These are phyloP conservation scores for Reticulitermes speratus DNA, from an alignment of 1,140 invertebrate genomes.

Conservation along the genomic window DNA sequence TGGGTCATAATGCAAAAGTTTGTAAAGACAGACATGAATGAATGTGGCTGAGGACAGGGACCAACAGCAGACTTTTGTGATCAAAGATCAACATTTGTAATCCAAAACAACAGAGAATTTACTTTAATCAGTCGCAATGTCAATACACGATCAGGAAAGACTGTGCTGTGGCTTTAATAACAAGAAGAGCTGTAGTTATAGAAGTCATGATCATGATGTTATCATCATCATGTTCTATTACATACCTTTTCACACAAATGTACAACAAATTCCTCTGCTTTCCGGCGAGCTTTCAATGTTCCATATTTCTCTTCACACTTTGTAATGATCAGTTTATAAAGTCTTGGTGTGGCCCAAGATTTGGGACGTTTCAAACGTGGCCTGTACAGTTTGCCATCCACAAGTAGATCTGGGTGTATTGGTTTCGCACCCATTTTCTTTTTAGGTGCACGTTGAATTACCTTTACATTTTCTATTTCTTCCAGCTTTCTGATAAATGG, in stretches of 20 bases:
- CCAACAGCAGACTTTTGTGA: too few relatives aligned
- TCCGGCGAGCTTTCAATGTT: not conserved
- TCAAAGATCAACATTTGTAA: too few relatives aligned
- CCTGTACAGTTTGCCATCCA: not conserved
- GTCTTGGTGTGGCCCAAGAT: not conserved
- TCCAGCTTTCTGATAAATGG: not conserved
- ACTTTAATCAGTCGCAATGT: too few relatives aligned
- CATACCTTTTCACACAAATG: not conserved
- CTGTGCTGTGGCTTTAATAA: too few relatives aligned
- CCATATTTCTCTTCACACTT: slow-evolving; percentile 11
- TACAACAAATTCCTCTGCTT: not conserved
- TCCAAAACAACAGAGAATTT: too few relatives aligned
- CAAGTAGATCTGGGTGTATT: not conserved
- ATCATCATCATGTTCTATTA: not conserved
- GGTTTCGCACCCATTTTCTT: not conserved
- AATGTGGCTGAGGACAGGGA: too few relatives aligned
- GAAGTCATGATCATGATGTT: too few relatives aligned
- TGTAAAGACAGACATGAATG: too few relatives aligned
- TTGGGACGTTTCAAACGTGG: not conserved
- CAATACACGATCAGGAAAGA: too few relatives aligned
- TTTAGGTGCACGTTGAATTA: not conserved
- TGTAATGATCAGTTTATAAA: not conserved
- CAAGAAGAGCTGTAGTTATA: too few relatives aligned
- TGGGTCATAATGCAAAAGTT: too few relatives aligned
- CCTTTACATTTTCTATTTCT: not conserved